Conservation (phyloP, 2,113 vertebrate genomes). For the Erythrocercus mccallii region DNA sequence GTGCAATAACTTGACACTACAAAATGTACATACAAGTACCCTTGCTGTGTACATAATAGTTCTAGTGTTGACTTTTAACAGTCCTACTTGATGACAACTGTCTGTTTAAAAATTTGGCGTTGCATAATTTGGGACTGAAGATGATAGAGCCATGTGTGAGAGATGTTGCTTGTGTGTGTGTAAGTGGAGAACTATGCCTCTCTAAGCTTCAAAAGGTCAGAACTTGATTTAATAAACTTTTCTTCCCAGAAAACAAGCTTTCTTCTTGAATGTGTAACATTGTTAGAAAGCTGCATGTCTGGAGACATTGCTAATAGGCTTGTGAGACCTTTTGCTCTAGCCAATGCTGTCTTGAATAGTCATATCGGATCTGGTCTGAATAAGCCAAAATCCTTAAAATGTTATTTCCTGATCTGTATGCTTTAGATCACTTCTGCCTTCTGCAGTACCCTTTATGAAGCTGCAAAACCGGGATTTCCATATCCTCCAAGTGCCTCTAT, state of each 20-base stretch:
- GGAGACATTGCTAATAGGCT: constrained; percentile 10
- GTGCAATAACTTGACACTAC: background rate
- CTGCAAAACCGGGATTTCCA: background rate
- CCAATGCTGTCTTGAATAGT: background rate
- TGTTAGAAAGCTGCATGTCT: constrained; percentile 11
- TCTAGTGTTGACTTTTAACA: background rate
- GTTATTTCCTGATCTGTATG: background rate
- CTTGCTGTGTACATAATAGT: background rate
- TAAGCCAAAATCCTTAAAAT: background rate
- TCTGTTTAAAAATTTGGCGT: background rate
- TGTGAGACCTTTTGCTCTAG: constrained; percentile 1
- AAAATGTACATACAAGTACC: background rate
- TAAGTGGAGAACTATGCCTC: background rate
- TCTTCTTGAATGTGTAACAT: background rate
- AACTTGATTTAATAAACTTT: constrained; percentile 52
- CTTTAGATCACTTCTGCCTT: background rate
- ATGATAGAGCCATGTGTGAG: background rate
- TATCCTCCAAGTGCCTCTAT: background rate
- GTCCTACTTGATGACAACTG: background rate
- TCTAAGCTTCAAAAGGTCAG: constrained; percentile 4
- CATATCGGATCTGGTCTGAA: background rate
- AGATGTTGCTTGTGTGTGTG: background rate
- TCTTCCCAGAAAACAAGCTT: constrained; percentile 29
- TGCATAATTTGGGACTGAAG: background rate
- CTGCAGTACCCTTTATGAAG: background rate